Percentiles rank a stretch among this genome's conserved stretches.
phyloP scores from a whole-genome alignment of 2,888 invertebrate species.

The Latheticus oryzae region DNA sequence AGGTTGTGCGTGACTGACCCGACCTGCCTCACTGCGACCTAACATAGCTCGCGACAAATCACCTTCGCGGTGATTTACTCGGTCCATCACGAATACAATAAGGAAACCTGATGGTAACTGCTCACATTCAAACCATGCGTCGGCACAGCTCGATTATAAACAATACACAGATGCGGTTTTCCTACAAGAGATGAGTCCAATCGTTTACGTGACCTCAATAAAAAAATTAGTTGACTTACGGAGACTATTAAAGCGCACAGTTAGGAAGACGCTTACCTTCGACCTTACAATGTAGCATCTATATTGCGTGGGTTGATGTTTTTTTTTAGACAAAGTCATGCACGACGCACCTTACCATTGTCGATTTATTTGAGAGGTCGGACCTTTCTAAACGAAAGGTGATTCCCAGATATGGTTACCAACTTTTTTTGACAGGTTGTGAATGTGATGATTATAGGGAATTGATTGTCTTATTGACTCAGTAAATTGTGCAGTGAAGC shows the following conservation, averaged over 20 bases:
- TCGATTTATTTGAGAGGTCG: too few relatives aligned
- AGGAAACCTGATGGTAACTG: constrained; percentile 22
- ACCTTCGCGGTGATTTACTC: constrained; percentile 14
- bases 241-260: constrained; percentile 17
- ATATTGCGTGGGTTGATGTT: constrained; percentile 21
- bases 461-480: constrained; percentile 6
- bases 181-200: constrained; percentile 22
- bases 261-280: constrained; percentile 16
- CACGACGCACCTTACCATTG: too few relatives aligned
- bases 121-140: constrained; percentile 11
- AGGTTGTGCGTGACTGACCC: constrained; percentile 35
- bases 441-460: constrained; percentile 2
- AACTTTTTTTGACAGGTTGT: neutral
- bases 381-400: too few relatives aligned
- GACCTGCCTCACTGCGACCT: constrained; percentile 32
- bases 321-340: constrained; percentile 3
- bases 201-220: constrained; percentile 20
- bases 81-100: constrained; percentile 29
- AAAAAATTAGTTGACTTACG: constrained; percentile 23
- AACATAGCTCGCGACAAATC: constrained; percentile 21
- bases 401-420: neutral
- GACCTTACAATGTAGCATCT: constrained; percentile 15
- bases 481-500: constrained; percentile 2
- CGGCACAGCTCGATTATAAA: constrained; percentile 28
- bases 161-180: constrained; percentile 18